Evolutionary conservation across 2,888 invertebrate species (phyloP).

Genomic region (Agrotis clavis): DNA sequence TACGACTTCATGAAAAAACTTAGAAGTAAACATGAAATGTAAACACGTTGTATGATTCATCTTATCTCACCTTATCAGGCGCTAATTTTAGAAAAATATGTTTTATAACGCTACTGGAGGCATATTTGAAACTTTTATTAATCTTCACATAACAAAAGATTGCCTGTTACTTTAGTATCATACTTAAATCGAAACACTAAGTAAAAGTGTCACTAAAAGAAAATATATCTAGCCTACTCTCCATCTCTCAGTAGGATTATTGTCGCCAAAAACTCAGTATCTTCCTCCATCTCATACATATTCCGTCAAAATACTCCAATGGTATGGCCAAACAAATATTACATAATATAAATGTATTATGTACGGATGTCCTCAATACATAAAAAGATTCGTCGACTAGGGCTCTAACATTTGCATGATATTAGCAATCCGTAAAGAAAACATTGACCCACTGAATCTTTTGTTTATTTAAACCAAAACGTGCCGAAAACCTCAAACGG

Average conservation of each 20-base stretch:
- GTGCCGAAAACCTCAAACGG: neutral
- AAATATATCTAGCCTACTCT: too few relatives aligned
- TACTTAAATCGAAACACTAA: neutral
- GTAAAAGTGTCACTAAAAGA: neutral
- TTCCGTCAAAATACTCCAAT: constrained; percentile 8
- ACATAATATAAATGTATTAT: neutral
- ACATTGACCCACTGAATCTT: neutral
- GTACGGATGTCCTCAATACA: neutral
- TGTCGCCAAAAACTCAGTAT: neutral
- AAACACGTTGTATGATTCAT: too few relatives aligned
- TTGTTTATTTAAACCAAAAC: neutral
- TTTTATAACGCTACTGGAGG: neutral
- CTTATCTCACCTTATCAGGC: neutral
- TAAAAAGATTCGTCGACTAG: neutral
- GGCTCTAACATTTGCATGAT: constrained; percentile 34
- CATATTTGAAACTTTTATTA: neutral
- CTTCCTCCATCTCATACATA: constrained; percentile 15
- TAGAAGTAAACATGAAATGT: too few relatives aligned
- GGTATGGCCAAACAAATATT: constrained; percentile 1
- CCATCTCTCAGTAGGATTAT: neutral
- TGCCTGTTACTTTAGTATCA: neutral
- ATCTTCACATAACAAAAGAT: neutral
- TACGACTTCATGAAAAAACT: too few relatives aligned
- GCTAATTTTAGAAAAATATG: neutral
- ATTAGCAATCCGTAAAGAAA: constrained; percentile 4